Conservation (phyloP, 2,888 invertebrate genomes). For the Nebria brevicollis region DNA sequence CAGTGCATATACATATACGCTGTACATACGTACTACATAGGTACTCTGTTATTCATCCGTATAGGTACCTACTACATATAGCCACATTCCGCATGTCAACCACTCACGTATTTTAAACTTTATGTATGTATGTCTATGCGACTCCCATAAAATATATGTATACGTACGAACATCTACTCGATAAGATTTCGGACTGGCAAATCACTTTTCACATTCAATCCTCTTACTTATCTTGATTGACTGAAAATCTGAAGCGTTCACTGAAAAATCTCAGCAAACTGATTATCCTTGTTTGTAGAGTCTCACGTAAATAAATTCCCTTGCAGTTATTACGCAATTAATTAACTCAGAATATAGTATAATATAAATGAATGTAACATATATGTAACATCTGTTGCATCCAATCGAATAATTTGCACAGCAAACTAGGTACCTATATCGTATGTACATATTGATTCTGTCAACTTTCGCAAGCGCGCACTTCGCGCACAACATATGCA, state of each 20-base stretch:
- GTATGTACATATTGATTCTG: conserved; percentile 16
- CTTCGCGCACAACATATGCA: not conserved
- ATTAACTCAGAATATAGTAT: too few relatives aligned
- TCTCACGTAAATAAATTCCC: too few relatives aligned
- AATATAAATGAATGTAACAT: not conserved
- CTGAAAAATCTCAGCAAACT: too few relatives aligned
- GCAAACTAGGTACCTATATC: not conserved
- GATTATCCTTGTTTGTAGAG: too few relatives aligned
- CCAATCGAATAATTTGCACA: not conserved
- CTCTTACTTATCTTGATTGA: too few relatives aligned
- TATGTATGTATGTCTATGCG: not conserved
- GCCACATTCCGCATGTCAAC: not conserved
- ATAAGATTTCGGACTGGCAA: not conserved
- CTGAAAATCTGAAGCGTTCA: too few relatives aligned
- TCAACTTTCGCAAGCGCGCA: not conserved
- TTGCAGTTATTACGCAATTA: too few relatives aligned
- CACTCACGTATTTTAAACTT: not conserved
- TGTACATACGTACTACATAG: not conserved
- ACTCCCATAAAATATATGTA: not conserved
- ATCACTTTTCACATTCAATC: too few relatives aligned
- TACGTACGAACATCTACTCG: not conserved
- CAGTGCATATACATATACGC: not conserved
- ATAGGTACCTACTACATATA: too few relatives aligned
- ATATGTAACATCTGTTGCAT: conserved; percentile 1
- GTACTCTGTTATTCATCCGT: not conserved